Base-by-base conservation (phyloP, 2,113 vertebrate species). In the Odobenus rosmarus region DNA sequence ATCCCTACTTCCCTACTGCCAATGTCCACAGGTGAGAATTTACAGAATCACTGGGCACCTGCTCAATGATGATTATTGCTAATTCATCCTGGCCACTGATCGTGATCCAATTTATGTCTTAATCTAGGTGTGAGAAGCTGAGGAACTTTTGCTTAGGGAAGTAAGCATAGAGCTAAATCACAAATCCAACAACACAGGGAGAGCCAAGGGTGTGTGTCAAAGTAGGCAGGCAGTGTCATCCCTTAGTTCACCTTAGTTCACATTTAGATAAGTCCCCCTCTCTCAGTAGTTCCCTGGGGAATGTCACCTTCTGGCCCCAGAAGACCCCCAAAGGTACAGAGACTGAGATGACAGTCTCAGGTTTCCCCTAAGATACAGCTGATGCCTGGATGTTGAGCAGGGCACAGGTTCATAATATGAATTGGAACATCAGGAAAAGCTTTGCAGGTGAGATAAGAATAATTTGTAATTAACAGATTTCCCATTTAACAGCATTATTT, bases 391-490 rank as follows among this genome's bases (percentile, higher is more conserved):
- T 90, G 19, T 36, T 77, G 12, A 91, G 7, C n/a, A 24, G 62
- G 51, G 28, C 42, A 69, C 16, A 19, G 69, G 46, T 86, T 92
- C 87, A 36, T 53, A 88, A 82, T 53, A 53, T 13, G 51, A 76
- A 86, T 97, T 77, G 55, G 49, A 96, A 96, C 53, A 77, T 23
- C 71, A 10, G 12, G 42, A 90, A 96, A 93, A 90, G 57, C 87
- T 95, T 95, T 81, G 64, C 57, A 96, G 92, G 92, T 97, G 76
- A 96, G 87, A 96, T 79, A 95, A 97, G 76, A 96, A 69, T 79
- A 88, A 95, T 93, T 93, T 97, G 80, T 95, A 97, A 98, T 97
- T 97, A 96, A 92, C 87, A 90, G 83, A 95, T 95, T 67, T 81
- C n/a, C 90, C 81, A 59, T 96, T 85, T 93, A 49, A 84, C 57